Conservation (phyloP, 2,888 invertebrate species). For the Hanleya hanleyi region DNA sequence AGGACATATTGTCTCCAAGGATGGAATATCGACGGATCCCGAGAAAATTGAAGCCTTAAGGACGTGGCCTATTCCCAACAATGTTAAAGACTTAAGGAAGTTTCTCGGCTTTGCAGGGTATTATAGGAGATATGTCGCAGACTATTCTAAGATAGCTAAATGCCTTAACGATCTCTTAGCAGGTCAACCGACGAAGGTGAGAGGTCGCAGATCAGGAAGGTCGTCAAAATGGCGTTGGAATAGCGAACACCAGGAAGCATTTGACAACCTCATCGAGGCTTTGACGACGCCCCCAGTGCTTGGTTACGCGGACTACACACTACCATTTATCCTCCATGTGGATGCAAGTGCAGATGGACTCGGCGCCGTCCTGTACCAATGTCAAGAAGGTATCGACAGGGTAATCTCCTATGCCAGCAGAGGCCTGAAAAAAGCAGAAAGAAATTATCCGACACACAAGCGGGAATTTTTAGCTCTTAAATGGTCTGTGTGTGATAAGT, state of each 20-base stretch:
- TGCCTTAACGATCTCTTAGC: neutral
- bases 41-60: neutral
- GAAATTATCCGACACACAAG: constrained; percentile 33
- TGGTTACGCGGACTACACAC: neutral
- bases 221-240: neutral
- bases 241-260: neutral
- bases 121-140: neutral
- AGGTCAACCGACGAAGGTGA: no score
- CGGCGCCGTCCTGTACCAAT: constrained; percentile 37
- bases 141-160: neutral
- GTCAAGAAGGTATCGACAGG: constrained; percentile 30
- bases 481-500: constrained; percentile 28
- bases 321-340: neutral
- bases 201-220: neutral
- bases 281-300: neutral
- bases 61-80: neutral
- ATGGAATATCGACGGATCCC: neutral
- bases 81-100: neutral
- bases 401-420: constrained; percentile 40
- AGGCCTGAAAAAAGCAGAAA: constrained; percentile 29
- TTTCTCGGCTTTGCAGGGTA: neutral
- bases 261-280: neutral
- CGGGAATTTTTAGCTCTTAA: constrained; percentile 24
- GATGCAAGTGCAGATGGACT: constrained; percentile 16
- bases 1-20: neutral